Conservation (phyloP, 1,140 invertebrate genomes). For the Drosophila lini region DNA sequence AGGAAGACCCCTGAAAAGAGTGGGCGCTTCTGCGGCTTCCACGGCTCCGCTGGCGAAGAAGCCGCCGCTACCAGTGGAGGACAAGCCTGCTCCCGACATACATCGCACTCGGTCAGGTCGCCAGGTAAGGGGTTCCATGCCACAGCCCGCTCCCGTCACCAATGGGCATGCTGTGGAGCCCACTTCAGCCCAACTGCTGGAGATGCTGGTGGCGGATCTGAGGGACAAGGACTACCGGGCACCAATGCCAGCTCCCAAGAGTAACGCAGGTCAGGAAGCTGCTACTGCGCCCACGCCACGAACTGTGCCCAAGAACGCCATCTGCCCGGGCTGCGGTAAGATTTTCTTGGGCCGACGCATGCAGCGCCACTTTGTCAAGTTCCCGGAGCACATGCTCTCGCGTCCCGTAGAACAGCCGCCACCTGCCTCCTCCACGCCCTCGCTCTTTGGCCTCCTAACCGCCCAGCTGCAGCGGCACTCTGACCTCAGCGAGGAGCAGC, state of each 20-base stretch:
- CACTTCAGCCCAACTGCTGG: conserved; percentile 36
- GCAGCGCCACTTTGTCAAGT: conserved; percentile 75
- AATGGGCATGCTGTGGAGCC: conserved; percentile 5
- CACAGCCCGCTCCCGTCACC: conserved; percentile 25
- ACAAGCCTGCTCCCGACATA: conserved; percentile 13
- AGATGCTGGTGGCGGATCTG: conserved; percentile 52
- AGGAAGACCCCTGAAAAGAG: conserved; percentile 34
- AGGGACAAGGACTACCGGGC: conserved; percentile 64
- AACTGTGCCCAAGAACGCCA: conserved; percentile 62
- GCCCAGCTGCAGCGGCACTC: conserved; percentile 67
- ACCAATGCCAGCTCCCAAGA: conserved; percentile 23
- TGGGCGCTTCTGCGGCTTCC: neutral
- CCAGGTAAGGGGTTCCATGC: conserved; percentile 46
- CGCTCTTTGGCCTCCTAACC: conserved; percentile 68
- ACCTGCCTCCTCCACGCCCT: conserved; percentile 18
- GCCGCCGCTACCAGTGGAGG: neutral
- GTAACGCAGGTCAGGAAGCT: neutral
- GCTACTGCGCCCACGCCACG: conserved; percentile 17
- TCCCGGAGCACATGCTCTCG: conserved; percentile 70
- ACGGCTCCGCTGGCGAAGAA: conserved; percentile 6
- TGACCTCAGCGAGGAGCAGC: conserved; percentile 76
- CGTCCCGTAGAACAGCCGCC: conserved; percentile 14
- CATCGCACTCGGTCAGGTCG: conserved; percentile 65
- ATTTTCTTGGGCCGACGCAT: conserved; percentile 76
- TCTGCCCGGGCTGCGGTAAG: conserved; percentile 77